Evolutionary conservation across 1,140 invertebrate species (phyloP), one percentile per base, ranked within the genome.

Genomic region (Chlorops oryzae): DNA sequence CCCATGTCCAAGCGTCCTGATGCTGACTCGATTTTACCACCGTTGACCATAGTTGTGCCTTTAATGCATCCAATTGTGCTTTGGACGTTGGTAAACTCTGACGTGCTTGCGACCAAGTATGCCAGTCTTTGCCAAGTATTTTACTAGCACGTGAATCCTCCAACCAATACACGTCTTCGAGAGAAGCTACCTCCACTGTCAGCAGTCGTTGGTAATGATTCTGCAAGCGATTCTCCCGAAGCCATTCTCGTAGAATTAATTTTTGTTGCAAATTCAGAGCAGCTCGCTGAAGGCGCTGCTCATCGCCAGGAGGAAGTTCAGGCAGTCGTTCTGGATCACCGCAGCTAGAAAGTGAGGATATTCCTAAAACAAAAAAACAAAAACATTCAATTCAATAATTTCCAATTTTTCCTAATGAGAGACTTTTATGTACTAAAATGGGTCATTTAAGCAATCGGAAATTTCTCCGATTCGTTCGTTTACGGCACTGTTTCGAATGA

Each of bases 101-200:
- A 5, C 88, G 75, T 9, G 86, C 87, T 37, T 80, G 75, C 17
- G 81, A 85, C 88, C 88, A 92, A 51, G 80, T 75, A n/a, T 77
- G 77, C 70, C 89, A 82, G 73, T 90, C 87, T 72, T 87, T 87
- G 42, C 86, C 86, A 13, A 92, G 76, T 6, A 85, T 79, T 50
- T 82, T 78, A 20, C 83, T 79, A 6, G 82, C 86, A 47, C 81
- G 79, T 46, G 80, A 81, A 66, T 91, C 88, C 65, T 91, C 88
- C 59, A 90, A 77, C 87, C 88, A 90, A 71, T 92, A 92, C 12
- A 89, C 88, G 71, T 92, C 88, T 72, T 90, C 88, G 56, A 92
- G 62, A 5, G 86, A 87, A 49, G 84, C 80, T 34, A 90, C 87
- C 65, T 89, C 88, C 63, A 89, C 79, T 59, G 84, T 83, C 59